These are phyloP conservation scores for Ptychodera flava DNA, from an alignment of 35 echinoderm and acorn worm genomes.

Conservation along the genomic window DNA sequence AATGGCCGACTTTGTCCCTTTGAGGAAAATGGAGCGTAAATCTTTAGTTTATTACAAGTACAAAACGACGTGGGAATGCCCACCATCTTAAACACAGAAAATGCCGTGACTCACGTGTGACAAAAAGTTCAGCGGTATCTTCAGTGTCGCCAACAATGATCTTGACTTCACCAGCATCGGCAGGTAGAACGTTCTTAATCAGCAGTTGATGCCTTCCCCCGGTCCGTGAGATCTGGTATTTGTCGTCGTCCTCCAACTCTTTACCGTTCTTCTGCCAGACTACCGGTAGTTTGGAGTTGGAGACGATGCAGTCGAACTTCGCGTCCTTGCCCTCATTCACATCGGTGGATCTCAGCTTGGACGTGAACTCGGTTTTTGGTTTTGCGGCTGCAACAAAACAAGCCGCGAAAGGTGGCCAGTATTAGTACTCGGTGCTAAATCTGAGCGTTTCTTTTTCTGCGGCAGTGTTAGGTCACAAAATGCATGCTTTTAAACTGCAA, in stretches of 20 bases:
- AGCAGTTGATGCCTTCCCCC: constrained; percentile 60
- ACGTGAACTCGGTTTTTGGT: constrained; percentile 85
- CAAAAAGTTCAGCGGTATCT: constrained; percentile 52
- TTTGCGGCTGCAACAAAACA: constrained; percentile 58
- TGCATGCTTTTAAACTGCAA: too few species aligned
- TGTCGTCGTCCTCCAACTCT: constrained; percentile 49
- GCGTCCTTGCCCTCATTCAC: constrained; percentile 72
- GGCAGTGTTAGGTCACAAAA: too few species aligned
- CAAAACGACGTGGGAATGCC: too few species aligned
- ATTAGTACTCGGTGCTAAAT: too few species aligned
- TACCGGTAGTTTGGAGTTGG: constrained; percentile 56
- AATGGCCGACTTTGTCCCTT: too few species aligned
- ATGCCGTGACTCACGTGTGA: too few species aligned
- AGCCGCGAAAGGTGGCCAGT: too few species aligned
- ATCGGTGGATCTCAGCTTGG: constrained; percentile 66
- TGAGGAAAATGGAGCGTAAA: too few species aligned
- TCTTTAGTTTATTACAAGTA: too few species aligned
- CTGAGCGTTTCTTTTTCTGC: too few species aligned
- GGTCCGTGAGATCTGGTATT: constrained; percentile 71
- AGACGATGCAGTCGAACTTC: constrained; percentile 64
- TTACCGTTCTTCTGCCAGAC: constrained; percentile 68
- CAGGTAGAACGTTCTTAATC: constrained; percentile 60
- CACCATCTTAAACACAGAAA: too few species aligned
- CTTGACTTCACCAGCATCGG: constrained; percentile 54
- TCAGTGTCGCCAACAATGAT: constrained; percentile 60